Evolutionary conservation across 1,140 invertebrate genomes (phyloP).

Genomic region (Phthorimaea operculella): DNA sequence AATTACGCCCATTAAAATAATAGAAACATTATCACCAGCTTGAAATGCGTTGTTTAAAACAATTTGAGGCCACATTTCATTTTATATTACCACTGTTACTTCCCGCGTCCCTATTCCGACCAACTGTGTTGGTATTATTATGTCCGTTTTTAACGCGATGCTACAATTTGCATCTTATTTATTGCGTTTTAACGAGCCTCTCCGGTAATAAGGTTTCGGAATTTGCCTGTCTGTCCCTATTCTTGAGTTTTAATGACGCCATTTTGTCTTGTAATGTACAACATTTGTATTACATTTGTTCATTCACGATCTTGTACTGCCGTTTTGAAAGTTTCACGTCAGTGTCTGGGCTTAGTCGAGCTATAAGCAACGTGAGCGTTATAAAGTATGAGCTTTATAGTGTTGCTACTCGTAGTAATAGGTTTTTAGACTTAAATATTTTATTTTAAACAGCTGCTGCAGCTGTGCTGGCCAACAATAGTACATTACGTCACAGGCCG

Average conservation of each 20-base stretch:
- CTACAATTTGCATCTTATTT: constrained; percentile 1
- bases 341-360: too few species aligned
- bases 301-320: too few species aligned
- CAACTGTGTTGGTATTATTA: constrained; percentile 2
- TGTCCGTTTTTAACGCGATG: constrained; percentile 3
- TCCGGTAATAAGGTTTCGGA: neutral
- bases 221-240: neutral
- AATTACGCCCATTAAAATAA: neutral
- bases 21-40: constrained; percentile 1
- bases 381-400: too few species aligned
- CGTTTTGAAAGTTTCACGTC: too few species aligned
- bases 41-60: neutral
- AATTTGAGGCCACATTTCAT: constrained; percentile 1
- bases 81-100: constrained; percentile 1
- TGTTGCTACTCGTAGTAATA: too few species aligned
- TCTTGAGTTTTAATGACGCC: neutral
- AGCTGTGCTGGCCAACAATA: too few species aligned
- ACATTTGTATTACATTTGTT: too few species aligned
- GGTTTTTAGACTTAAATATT: too few species aligned
- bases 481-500: too few species aligned
- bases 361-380: too few species aligned
- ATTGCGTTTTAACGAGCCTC: constrained; percentile 1
- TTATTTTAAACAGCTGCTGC: too few species aligned
- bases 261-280: too few species aligned
- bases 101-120: neutral